These are phyloP conservation scores for Loris lydekkerianus DNA, from an alignment of 2,797 vertebrate species.

Conservation along the genomic window DNA sequence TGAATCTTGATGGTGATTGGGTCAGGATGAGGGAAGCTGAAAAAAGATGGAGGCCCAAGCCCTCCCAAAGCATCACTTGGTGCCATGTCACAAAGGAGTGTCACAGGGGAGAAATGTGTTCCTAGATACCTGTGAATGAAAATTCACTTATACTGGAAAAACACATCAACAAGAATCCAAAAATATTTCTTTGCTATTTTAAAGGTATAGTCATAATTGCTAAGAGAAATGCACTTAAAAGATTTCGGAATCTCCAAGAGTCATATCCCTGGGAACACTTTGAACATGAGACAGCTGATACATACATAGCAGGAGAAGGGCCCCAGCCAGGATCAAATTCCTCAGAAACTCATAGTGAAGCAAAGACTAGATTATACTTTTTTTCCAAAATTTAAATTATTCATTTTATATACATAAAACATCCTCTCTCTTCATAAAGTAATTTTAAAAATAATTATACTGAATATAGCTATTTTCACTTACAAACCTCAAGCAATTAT, in stretches of 20 bases:
- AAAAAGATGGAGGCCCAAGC: background rate
- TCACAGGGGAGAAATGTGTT: background rate
- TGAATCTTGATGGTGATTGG: background rate
- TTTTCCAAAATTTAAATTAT: constrained; percentile 44
- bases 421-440: constrained; percentile 51
- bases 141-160: background rate
- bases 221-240: background rate
- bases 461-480: constrained; percentile 61
- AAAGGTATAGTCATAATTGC: background rate
- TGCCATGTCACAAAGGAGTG: background rate
- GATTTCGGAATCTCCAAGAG: background rate
- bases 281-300: background rate
- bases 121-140: background rate
- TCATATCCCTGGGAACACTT: background rate
- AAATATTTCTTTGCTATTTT: constrained; percentile 35
- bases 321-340: background rate
- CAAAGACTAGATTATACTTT: background rate
- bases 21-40: background rate
- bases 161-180: background rate
- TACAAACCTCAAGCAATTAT: constrained; percentile 14
- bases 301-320: background rate
- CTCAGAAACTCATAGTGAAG: background rate
- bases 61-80: background rate
- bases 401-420: constrained; percentile 32
- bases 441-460: constrained; percentile 66